Evolutionary conservation across 1,140 invertebrate species (phyloP).

Genomic region (Drosophila suzukii): DNA sequence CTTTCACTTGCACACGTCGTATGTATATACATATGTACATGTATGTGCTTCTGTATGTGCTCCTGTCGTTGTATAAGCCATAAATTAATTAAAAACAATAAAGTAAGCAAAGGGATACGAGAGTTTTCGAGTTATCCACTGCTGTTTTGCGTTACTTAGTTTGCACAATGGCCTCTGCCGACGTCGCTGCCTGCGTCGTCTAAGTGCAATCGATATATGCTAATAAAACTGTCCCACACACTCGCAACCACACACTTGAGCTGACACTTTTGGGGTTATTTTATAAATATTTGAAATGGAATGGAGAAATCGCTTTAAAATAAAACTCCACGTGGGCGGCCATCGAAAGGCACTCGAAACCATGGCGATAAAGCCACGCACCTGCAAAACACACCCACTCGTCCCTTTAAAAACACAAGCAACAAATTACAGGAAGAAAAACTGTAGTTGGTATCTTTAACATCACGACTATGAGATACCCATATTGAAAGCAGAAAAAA

Average conservation of each 20-base stretch:
- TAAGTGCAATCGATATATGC: conserved; percentile 55
- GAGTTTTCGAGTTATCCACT: conserved; percentile 17
- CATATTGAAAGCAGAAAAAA: no score
- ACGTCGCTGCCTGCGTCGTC: neutral
- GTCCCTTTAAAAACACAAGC: neutral
- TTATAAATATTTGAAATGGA: conserved; percentile 24
- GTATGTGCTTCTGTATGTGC: no score
- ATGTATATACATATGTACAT: no score
- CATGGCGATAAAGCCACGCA: conserved; percentile 10
- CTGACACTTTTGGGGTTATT: conserved; percentile 17
- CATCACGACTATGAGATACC: neutral
- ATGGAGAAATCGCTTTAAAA: conserved; percentile 12
- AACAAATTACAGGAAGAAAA: neutral
- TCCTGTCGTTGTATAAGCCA: conserved; percentile 7
- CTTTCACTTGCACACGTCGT: neutral
- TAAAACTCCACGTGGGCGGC: conserved; percentile 16
- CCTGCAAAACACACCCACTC: neutral
- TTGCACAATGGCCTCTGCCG: conserved; percentile 48
- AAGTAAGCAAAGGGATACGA: conserved; percentile 21
- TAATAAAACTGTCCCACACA: conserved; percentile 50
- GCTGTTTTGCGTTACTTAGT: conserved; percentile 42
- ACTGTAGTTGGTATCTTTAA: neutral
- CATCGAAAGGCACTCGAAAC: conserved; percentile 26
- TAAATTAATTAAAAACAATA: conserved; percentile 58
- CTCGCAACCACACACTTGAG: neutral